Evolutionary conservation across 2,113 vertebrate species (phyloP).

Genomic region (Hemicordylus capensis): DNA sequence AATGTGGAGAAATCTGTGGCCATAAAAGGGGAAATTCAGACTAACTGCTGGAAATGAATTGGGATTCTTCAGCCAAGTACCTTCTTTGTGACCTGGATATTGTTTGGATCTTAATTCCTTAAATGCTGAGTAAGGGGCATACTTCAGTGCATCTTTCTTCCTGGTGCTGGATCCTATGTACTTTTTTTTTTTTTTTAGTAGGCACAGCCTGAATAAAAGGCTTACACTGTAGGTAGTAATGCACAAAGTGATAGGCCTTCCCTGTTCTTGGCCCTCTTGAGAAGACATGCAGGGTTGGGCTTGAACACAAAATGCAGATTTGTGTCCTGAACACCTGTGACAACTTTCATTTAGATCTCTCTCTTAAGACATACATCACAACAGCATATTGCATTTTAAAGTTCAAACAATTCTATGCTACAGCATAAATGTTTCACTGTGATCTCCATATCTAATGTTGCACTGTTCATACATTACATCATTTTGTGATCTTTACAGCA

Average conservation of each 20-base stretch:
- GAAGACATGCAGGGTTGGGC: neutral
- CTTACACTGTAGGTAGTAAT: neutral
- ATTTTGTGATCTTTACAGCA: no score
- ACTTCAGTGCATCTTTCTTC: constrained; percentile 46
- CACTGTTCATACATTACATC: no score
- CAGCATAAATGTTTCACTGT: no score
- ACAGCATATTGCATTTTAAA: neutral
- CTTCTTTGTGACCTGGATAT: constrained; percentile 17
- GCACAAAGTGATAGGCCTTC: neutral
- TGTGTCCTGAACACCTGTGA: neutral
- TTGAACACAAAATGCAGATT: neutral
- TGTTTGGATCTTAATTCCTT: constrained; percentile 1
- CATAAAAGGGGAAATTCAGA: neutral
- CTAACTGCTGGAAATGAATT: constrained; percentile 54
- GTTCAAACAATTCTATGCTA: no score
- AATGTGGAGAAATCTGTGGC: neutral
- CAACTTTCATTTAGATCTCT: neutral
- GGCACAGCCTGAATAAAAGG: constrained; percentile 41
- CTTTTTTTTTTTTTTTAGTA: neutral
- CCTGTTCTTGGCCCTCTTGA: neutral
- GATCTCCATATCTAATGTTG: neutral
- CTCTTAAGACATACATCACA: neutral
- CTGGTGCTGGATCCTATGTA: constrained; percentile 35
- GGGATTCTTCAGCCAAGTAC: constrained; percentile 6
- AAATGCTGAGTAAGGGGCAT: constrained; percentile 16